Evolutionary conservation across 2,888 invertebrate genomes (phyloP), one percentile per base, ranked within the genome.

Genomic region (Heliconius ethilla): DNA sequence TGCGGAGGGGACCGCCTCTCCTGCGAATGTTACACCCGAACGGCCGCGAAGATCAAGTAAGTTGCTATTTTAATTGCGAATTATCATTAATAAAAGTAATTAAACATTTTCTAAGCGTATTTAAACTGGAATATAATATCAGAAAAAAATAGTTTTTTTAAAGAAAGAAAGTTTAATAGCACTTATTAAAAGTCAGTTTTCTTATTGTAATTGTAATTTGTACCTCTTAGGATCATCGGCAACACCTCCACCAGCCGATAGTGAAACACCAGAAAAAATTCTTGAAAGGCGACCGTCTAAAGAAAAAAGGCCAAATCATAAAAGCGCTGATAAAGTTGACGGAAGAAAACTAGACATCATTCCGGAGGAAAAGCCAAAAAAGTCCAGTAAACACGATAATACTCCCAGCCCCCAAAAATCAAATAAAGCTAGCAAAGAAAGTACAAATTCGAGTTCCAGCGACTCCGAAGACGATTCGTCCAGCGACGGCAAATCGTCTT

Each of bases 401-500:
- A 91, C 93, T 0, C 90, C 91, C 1, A 94, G 91, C 79, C 92
- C 93, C 1, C 86, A 86, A 69, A 88, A 87, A 40, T 87, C 82
- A 63, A 81, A 78, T 79, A 89, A 89, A 82, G 81, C 82, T 3
- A 90, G 89, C 81, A 93, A 93, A 85, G 91, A 90, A 66, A 91
- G 89, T 80, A 90, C 91, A 29, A 88, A 89, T 72, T 90, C 90
- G 2, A 83, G 90, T 85, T 89, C 92, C 82, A 95, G 90, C 80
- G 90, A 93, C 81, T 92, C 92, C 0, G 92, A 92, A 79, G 88
- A 87, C 59, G 90, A 91, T 77, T 92, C 92, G 15, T 86, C 89
- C 2, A 89, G 86, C 79, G 85, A 88, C 25, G 89, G 86, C 77
- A 86, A 84, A 78, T 87, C 89, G 2, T 89, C 92, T 10, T 88